Percentiles rank a stretch among this genome's conserved stretches.
These are phyloP conservation scores for Telmatherina bonti DNA, from an alignment of 2,797 vertebrate genomes.

Conservation along the genomic window DNA sequence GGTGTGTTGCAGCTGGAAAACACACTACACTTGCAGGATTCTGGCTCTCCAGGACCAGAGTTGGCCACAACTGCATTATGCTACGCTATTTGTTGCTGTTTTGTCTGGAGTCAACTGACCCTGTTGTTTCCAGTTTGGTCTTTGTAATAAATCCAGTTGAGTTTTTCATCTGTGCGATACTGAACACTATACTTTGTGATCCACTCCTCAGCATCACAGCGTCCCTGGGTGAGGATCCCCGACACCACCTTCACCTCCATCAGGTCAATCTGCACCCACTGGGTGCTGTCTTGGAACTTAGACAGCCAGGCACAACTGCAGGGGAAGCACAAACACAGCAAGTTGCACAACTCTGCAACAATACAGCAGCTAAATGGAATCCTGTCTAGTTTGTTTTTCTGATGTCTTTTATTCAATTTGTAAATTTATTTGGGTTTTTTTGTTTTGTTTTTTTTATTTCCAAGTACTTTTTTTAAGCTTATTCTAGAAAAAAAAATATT, in stretches of 20 bases:
- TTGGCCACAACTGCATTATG: no score
- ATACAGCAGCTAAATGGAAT: not conserved
- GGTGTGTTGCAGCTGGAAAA: no score
- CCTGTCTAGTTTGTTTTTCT: not conserved
- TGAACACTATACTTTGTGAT: conserved; percentile 97
- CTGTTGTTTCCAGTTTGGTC: conserved; percentile 98
- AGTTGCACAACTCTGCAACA: not conserved
- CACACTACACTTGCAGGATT: no score
- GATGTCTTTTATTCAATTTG: not conserved
- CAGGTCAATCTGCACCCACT: conserved; percentile 97
- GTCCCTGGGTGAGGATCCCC: conserved; percentile 94
- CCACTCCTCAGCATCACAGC: conserved; percentile 97
- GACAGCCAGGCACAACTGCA: conserved; percentile 96
- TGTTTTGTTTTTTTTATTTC: not conserved
- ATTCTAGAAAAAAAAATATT: no score
- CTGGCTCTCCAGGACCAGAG: no score
- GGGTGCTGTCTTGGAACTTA: conserved; percentile 94
- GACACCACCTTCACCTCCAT: conserved; percentile 92
- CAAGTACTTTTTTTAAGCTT: no score
- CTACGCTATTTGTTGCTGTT: not conserved
- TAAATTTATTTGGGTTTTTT: no score
- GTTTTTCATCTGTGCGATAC: conserved; percentile 88
- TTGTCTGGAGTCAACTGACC: conserved; percentile 77
- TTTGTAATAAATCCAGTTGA: conserved; percentile 99
- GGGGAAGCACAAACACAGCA: not conserved